Evolutionary conservation across 1,140 invertebrate genomes (phyloP).

Genomic region (Bombus waltoni): DNA sequence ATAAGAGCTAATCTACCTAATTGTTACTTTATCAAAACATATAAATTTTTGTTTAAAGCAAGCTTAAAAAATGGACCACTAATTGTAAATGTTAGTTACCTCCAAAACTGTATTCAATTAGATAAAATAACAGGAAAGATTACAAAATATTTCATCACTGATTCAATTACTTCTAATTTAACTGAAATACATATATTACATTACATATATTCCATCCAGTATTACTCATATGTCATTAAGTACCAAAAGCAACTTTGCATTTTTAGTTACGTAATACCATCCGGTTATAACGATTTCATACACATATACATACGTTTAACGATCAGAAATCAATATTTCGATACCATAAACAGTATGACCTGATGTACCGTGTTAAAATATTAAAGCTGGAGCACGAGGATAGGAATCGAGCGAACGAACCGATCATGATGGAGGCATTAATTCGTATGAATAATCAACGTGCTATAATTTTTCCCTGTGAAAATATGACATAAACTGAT

Average conservation of each 20-base stretch:
- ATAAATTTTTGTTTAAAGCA: too few relatives aligned
- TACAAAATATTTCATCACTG: background rate
- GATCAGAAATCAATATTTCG: background rate
- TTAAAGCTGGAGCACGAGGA: background rate
- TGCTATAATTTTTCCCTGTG: slow-evolving; percentile 8
- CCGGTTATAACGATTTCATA: background rate
- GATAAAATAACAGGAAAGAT: background rate
- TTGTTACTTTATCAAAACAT: too few relatives aligned
- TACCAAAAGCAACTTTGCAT: background rate
- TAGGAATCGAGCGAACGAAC: background rate
- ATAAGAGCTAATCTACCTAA: too few relatives aligned
- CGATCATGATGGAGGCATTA: background rate
- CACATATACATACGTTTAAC: background rate
- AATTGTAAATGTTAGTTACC: too few relatives aligned
- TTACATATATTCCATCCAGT: background rate
- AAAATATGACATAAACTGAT: background rate
- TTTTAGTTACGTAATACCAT: background rate
- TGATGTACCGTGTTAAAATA: background rate
- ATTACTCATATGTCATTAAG: background rate
- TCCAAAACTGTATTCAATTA: background rate
- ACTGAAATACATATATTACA: background rate
- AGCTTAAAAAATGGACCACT: too few relatives aligned
- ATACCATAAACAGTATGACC: background rate
- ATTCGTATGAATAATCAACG: slow-evolving; percentile 2
- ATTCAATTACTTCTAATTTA: background rate